Evolutionary conservation across 2,888 invertebrate genomes (phyloP).

Genomic region (Thyatira batis): DNA sequence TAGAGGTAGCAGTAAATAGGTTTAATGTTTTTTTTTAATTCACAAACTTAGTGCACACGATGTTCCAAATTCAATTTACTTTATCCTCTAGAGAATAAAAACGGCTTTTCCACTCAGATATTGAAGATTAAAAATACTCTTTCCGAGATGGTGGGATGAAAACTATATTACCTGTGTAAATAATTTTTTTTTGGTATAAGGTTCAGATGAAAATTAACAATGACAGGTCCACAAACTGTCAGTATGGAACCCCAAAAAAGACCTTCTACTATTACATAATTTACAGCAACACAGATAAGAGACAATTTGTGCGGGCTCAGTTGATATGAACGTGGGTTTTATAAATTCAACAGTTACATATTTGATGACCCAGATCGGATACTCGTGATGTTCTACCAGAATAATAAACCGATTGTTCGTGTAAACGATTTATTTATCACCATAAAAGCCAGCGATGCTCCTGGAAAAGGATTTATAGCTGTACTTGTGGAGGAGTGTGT

Average conservation of each 20-base stretch:
- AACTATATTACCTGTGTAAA: too few relatives aligned
- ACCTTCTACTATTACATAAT: background rate
- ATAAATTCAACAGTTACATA: background rate
- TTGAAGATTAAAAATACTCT: too few relatives aligned
- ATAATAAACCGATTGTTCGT: conserved; percentile 1
- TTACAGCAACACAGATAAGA: background rate
- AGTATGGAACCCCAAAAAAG: background rate
- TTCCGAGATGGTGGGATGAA: too few relatives aligned
- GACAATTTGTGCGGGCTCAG: background rate
- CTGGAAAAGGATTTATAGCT: background rate
- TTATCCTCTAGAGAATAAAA: too few relatives aligned
- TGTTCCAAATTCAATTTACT: too few relatives aligned
- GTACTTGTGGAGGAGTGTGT: background rate
- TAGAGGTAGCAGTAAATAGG: too few relatives aligned
- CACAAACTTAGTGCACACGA: too few relatives aligned
- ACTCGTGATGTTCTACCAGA: background rate
- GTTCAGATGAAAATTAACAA: too few relatives aligned
- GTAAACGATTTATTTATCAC: conserved; percentile 4
- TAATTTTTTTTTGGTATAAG: too few relatives aligned
- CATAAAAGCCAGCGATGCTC: background rate
- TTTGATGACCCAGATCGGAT: background rate
- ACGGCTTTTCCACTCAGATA: too few relatives aligned
- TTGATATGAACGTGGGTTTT: background rate
- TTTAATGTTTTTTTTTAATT: too few relatives aligned
- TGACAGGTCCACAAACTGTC: too few relatives aligned